Evolutionary conservation across 1,140 invertebrate genomes (phyloP), one percentile per base, ranked within the genome.

Genomic region (Tyrophagus putrescentiae): DNA sequence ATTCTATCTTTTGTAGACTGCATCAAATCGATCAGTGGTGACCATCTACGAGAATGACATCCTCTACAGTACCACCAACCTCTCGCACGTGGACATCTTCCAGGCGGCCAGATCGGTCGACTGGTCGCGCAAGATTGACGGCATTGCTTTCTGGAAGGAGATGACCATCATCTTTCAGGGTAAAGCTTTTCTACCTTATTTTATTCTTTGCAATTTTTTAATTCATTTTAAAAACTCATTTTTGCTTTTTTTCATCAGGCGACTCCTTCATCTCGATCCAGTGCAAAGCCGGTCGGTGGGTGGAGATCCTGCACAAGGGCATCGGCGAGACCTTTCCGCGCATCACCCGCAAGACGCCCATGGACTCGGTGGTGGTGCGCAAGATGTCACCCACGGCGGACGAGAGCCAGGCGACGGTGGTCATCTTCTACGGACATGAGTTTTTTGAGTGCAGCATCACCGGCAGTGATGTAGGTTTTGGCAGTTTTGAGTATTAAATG

Each of bases 141-240:
- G 34, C 2, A 44, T 44, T 7, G 27, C 39, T 13, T 59, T 31
- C 33, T 59, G 9, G 1, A 11, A 59, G 9, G 34, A 59, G 31
- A 44, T 44, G 13, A 42, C 41, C 6, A 42, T 59, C 23, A 59
- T 59, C 18, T 59, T 59, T 45, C 57, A 59, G 50, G 41, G 41
- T 59, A 41, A 48, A 48, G 23, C 7, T 5, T 7, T 6, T 27
- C 31, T 27, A 48, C 44, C 25, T 48, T 27, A 48, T 48, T 27
- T 41, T 6, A 1, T n/a, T 36, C 18, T 7, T 9, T 45, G 18
- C 4, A 36, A 56, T 56, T 39, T 5, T 31, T 7, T n/a, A n/a
- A 31, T 39, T 54, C 9, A 27, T 31, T 1, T 29, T n/a, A 33
- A 52, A 13, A 11, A 11, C 2, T 11, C 23, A 13, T 56, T 56